phyloP scores from a whole-genome alignment of 2,888 invertebrate species.

The Eurytoma californica region DNA sequence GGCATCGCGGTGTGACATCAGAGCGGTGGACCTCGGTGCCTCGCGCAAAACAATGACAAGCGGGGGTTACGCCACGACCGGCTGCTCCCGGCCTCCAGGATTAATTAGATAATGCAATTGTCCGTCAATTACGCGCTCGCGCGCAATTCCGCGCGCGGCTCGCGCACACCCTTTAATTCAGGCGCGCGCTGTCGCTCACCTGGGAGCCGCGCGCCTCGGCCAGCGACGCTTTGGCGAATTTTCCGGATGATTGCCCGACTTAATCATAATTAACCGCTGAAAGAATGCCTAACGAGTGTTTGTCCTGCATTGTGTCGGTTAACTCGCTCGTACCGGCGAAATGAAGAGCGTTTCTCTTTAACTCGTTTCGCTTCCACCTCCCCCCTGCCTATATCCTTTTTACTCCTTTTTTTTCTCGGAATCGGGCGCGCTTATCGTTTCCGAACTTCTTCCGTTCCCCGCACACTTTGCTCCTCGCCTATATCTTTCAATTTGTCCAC shows the following conservation, averaged over 20 bases:
- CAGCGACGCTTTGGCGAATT: constrained; percentile 56
- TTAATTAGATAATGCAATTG: constrained; percentile 75
- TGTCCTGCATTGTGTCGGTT: constrained; percentile 14
- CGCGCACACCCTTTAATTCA: constrained; percentile 57
- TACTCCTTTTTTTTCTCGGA: constrained; percentile 7
- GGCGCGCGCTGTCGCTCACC: constrained; percentile 29
- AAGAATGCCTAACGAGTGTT: constrained; percentile 39
- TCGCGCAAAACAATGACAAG: constrained; percentile 69
- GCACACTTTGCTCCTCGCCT: neutral
- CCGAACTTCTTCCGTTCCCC: neutral
- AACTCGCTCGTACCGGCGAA: constrained; percentile 25
- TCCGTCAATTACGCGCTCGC: constrained; percentile 70
- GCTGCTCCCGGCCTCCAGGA: constrained; percentile 69
- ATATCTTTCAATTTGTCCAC: neutral
- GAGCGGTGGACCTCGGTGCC: constrained; percentile 13
- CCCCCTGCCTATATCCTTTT: neutral
- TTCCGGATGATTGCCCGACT: constrained; percentile 57
- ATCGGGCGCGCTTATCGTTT: neutral
- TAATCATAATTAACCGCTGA: constrained; percentile 52
- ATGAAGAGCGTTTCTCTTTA: constrained; percentile 30
- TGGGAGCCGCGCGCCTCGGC: constrained; percentile 15
- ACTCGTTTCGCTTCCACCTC: constrained; percentile 2
- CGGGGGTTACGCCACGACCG: constrained; percentile 68
- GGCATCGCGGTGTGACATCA: constrained; percentile 14
- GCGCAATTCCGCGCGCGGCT: constrained; percentile 59